Conservation (phyloP, 2,888 invertebrate genomes). For the Xestia sexstrigata region DNA sequence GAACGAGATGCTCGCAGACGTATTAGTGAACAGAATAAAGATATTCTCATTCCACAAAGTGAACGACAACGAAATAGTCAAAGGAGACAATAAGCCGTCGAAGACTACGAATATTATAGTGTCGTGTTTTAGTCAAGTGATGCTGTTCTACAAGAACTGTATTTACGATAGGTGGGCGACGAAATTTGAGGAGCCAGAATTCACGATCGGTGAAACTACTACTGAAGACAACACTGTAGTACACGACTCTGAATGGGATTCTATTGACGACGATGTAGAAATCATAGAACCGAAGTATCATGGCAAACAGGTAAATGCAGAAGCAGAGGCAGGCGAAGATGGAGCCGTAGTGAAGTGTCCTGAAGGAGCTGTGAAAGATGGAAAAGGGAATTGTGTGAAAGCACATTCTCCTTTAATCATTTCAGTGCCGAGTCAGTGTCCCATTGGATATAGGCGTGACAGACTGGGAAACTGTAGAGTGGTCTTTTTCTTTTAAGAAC, state of each 20-base stretch:
- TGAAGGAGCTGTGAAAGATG: conserved; percentile 72
- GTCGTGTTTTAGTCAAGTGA: conserved; percentile 75
- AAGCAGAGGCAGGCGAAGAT: conserved; percentile 49
- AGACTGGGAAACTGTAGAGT: conserved; percentile 80
- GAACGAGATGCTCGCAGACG: conserved; percentile 84
- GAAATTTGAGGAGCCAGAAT: conserved; percentile 53
- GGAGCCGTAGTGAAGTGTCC: conserved; percentile 69
- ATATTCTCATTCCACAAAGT: conserved; percentile 76
- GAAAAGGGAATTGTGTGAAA: conserved; percentile 74
- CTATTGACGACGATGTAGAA: conserved; percentile 82
- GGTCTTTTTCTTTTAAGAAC: conserved; percentile 65
- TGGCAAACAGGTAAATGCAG: conserved; percentile 68
- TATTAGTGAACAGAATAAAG: conserved; percentile 81
- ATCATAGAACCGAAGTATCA: conserved; percentile 81
- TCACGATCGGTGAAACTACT: conserved; percentile 31
- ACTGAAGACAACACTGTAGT: conserved; percentile 47
- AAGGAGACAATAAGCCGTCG: conserved; percentile 50
- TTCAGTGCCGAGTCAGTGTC: conserved; percentile 82
- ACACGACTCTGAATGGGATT: conserved; percentile 54
- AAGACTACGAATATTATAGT: conserved; percentile 64
- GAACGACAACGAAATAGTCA: conserved; percentile 63
- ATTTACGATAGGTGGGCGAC: conserved; percentile 75
- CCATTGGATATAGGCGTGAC: conserved; percentile 80
- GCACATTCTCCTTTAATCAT: conserved; percentile 78
- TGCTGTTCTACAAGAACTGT: conserved; percentile 78